Evolutionary conservation across 2,888 invertebrate genomes (phyloP), one percentile per base, ranked within the genome.

Genomic region (Linyphia triangularis): DNA sequence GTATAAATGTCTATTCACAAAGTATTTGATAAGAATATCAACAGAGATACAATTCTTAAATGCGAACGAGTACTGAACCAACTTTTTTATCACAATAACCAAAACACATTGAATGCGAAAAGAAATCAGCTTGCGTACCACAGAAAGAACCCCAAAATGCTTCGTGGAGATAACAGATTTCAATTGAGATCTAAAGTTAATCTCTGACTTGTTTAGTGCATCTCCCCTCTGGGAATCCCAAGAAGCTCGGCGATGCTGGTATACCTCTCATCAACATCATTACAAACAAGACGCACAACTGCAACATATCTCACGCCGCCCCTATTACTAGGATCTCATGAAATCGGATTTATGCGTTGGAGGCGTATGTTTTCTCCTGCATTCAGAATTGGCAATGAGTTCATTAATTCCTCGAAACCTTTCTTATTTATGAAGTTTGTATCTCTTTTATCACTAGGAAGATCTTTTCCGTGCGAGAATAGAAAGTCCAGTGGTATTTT

Each of bases 341-440:
- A 73, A n/a, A n/a, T 73, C 59, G 59, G 59, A 73, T 73, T 73
- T 73, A 73, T 73, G 73, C 22, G 19, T 73, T 33, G 28, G 73
- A 33, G 13, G 33, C 13, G 57, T n/a, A 28, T 67, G 5, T 77
- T 37, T 26, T 77, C 37, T 16, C 22, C n/a, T 10, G 37, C 61
- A 4, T 6, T 16, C 30, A 24, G 77, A 61, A 77, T 63, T n/a
- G n/a, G 77, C 37, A 7, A 7, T 24, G 22, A 6, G 26, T 61
- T 77, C 77, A 37, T 77, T 63, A 61, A 61, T 77, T 77, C 37
- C 37, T 22, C 16, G n/a, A 16, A 37, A 24, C 61, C 13, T 26
- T 13, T 37, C 43, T 77, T 77, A 77, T 77, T 77, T 77, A 77
- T 63, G 24, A 57, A 4, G 9, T 9, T 57, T 63, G 33, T 16